These are phyloP conservation scores for Acrobasis suavella DNA, from an alignment of 2,888 invertebrate genomes.

Conservation along the genomic window DNA sequence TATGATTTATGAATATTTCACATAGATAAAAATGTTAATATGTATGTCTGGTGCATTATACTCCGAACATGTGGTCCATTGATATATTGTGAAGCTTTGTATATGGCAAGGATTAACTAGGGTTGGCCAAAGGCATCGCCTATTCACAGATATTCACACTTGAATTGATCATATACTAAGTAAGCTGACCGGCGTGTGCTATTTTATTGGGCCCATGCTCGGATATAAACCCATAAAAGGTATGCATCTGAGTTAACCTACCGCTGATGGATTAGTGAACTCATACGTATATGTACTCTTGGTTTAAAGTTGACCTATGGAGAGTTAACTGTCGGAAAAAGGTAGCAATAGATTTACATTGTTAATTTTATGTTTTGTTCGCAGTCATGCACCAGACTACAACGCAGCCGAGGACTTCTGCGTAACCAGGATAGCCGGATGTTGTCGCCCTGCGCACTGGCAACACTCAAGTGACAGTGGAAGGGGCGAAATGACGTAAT, in stretches of 20 bases:
- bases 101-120: slow-evolving; percentile 2
- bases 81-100: neutral
- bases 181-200: neutral
- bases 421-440: too few species aligned
- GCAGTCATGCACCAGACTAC: too few species aligned
- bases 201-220: neutral
- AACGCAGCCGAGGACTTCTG: too few species aligned
- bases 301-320: too few species aligned
- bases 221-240: neutral
- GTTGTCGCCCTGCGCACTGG: too few species aligned
- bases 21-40: neutral
- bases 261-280: slow-evolving; percentile 2
- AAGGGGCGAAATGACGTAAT: too few species aligned
- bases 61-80: neutral
- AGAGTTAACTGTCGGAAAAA: too few species aligned
- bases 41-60: neutral
- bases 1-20: too few species aligned
- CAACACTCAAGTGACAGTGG: too few species aligned
- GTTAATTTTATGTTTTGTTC: too few species aligned
- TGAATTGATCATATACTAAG: neutral
- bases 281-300: neutral
- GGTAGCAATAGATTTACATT: too few species aligned
- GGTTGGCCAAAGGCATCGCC: slow-evolving; percentile 17
- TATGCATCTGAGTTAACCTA: neutral
- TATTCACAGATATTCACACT: too few species aligned